These are phyloP conservation scores for Porites rus DNA, from an alignment of 92 coral and sea anemone genomes.

Conservation along the genomic window DNA sequence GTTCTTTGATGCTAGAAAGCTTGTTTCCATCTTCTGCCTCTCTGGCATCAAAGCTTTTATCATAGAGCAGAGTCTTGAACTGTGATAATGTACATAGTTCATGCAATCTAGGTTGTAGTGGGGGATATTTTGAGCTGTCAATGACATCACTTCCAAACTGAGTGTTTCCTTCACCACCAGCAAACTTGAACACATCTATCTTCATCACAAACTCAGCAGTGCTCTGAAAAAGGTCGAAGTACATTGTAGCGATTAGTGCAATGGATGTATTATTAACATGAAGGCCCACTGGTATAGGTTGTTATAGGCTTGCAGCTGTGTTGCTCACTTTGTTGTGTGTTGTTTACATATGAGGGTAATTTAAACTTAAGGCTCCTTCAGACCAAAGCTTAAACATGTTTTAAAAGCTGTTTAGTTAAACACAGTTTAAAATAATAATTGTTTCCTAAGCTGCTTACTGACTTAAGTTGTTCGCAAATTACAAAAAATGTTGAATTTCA, in stretches of 20 bases:
- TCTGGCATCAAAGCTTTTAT: background rate
- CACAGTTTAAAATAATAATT: too few species aligned
- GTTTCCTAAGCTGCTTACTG: too few species aligned
- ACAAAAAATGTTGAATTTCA: too few species aligned
- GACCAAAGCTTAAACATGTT: too few species aligned
- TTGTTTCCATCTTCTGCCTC: background rate
- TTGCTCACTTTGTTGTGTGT: too few species aligned
- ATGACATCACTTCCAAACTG: constrained; percentile 51
- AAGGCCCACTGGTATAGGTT: too few species aligned
- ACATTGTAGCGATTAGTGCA: background rate
- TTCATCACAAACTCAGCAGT: constrained; percentile 47
- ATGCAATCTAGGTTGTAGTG: constrained; percentile 22
- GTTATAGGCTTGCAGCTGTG: too few species aligned
- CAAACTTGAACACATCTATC: constrained; percentile 58
- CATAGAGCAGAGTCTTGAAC: constrained; percentile 13
- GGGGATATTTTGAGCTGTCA: constrained; percentile 25
- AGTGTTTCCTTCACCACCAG: constrained; percentile 65
- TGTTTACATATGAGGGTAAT: too few species aligned
- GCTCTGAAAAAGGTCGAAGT: constrained; percentile 21
- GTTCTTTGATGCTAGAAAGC: background rate
- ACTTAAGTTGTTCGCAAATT: too few species aligned
- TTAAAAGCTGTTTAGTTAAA: too few species aligned
- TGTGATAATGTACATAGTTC: constrained; percentile 37
- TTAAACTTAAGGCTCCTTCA: too few species aligned
- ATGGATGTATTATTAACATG: too few species aligned